Base-by-base conservation (phyloP, 2,797 vertebrate species). In the Coregonus ussuriensis region DNA sequence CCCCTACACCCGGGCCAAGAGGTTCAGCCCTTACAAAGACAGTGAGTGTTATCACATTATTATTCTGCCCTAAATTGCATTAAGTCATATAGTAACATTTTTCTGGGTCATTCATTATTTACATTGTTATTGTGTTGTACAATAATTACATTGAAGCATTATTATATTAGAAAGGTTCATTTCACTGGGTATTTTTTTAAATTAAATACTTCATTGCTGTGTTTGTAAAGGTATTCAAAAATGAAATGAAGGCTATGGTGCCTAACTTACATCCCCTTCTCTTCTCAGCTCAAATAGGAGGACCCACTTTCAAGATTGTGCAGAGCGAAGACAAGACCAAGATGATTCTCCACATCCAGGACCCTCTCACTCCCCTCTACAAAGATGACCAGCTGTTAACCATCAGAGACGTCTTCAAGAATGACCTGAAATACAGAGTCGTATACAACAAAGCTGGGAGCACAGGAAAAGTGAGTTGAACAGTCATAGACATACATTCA, bases 1-100 rank as follows among this genome's bases (percentile, higher is more conserved):
- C 0, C 91, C 86, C 16, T 92, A 83, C 75, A 86, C 87, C 14
- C 74, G 74, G 6, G 93, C 96, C 3, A 81, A 89, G 0, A 0
- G 4, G 1, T 97, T 99, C 90, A 95, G 84, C 52, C 98, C 97
- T 69, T 98, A 96, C 31, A 84, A 0, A 75, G 86, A 97, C 21
- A 98, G 98, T 99, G 92, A 82, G 97, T 94, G 65, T 67, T 4
- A 67, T 67, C 25, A 25, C 25, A 14, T 47, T 47, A 47, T 47
- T 47, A 11, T 11, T 47, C 41, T 47, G 41, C 41, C 41, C 41
- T 47, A 47, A 13, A 47, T 63, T 25, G 59, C 59, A 63, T 63
- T 63, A 18, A n/a, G 59, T 63, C 7, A 13, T 63, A 63, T 11
- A 18, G 21, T 63, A 63, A 25, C 0, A 29, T 9, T 47, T 3